These are phyloP conservation scores for Guaruba guarouba DNA, from an alignment of 2,113 vertebrate genomes.

Conservation along the genomic window DNA sequence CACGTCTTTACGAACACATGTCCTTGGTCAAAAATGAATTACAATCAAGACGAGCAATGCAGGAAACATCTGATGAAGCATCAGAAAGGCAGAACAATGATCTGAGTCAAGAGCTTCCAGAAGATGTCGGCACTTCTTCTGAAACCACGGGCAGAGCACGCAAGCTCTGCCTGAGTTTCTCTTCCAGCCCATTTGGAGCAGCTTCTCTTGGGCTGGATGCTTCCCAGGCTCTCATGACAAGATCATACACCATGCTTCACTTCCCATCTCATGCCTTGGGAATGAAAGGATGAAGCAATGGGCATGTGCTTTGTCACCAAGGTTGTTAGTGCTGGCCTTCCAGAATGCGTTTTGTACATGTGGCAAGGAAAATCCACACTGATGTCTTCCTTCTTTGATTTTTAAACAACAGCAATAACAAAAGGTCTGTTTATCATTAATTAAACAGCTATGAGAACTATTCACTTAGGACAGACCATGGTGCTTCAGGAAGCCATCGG, in stretches of 20 bases:
- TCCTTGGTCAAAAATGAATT: not conserved
- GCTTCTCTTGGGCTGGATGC: not conserved
- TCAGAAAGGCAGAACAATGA: not conserved
- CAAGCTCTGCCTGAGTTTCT: not conserved
- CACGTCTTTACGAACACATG: not conserved
- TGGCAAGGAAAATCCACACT: not conserved
- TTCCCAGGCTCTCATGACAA: not conserved
- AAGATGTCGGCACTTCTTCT: not conserved
- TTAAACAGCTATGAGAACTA: not conserved
- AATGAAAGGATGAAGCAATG: not conserved
- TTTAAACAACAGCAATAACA: not conserved
- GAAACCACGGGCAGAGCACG: not conserved
- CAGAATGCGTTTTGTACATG: not conserved
- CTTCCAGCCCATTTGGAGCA: not conserved
- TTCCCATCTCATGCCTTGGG: not conserved
- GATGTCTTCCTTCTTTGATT: not conserved
- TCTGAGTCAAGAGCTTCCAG: slow-evolving; percentile 13
- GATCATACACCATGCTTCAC: not conserved
- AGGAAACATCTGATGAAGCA: slow-evolving; percentile 2
- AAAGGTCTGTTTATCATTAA: not conserved
- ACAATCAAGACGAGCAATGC: not conserved
- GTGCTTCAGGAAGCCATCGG: not conserved
- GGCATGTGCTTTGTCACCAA: not conserved
- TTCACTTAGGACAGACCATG: not conserved
- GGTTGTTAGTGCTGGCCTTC: not conserved